Evolutionary conservation across 2,797 vertebrate genomes (phyloP), one percentile per base, ranked within the genome.

Genomic region (Chrysocyon brachyurus): DNA sequence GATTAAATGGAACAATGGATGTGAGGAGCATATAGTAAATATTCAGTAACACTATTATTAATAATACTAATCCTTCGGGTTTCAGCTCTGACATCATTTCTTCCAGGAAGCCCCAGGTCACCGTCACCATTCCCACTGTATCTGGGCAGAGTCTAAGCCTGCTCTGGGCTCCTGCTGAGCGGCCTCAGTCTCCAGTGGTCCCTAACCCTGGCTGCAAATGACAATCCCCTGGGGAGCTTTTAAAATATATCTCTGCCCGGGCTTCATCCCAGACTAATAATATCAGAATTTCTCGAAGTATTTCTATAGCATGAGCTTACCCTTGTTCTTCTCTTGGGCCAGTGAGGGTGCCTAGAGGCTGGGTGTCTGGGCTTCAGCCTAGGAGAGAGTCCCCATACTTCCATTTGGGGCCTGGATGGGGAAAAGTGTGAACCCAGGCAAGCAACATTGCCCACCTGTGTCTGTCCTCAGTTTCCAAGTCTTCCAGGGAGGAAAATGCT

Each of bases 281-380:
- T 4, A 56, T 3, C 11, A 36, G 12, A 56, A 12, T 75, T 11
- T 28, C 70, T 24, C 3, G 1, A 54, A 77, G 33, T 33, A 22
- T 75, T 91, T 64, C 56, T 77, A 63, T 46, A 68, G 52, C 26
- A 3, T 16, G 70, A 90, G 31, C 54, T 57, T 36, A 19, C 4
- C n/a, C 40, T 14, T 12, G 0, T 12, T 49, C 36, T 16, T 12
- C 3, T 5, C 63, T 4, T 1, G 4, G 11, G 31, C 63, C 61
- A 22, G n/a, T 0, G 16, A 81, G 5, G 26, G 61, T 28, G 61
- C 79, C 33, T 28, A 21, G 57, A 54, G 56, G 54, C 46, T 46
- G 64, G 49, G 86, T 31, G 22, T 52, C 81, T 84, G 57, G 64
- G 36, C 56, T 24, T 40, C 22, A 49, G 17, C 19, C 17, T 14